These are phyloP conservation scores for Emydocephalus ijimae DNA, from an alignment of 2,113 vertebrate species.

Conservation along the genomic window DNA sequence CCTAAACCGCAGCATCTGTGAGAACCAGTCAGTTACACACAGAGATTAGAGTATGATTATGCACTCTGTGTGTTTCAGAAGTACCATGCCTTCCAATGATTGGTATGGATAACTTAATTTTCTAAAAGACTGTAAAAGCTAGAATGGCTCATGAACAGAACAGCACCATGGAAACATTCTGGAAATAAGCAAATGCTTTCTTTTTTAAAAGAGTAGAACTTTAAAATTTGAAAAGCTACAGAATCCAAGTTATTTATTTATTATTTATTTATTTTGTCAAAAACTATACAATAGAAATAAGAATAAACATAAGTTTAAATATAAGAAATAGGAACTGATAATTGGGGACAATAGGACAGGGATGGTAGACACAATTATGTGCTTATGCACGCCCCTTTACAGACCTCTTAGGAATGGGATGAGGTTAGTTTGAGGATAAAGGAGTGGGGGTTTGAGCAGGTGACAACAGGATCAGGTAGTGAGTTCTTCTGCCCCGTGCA, in stretches of 20 bases:
- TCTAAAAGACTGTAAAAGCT: conserved; percentile 9
- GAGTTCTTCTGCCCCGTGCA: background rate
- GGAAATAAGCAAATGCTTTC: background rate
- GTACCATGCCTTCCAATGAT: conserved; percentile 3
- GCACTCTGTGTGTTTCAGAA: background rate
- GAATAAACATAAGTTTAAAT: no score
- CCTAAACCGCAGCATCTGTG: background rate
- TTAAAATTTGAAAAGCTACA: background rate
- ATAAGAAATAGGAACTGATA: no score
- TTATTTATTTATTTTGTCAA: no score
- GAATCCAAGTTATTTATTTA: no score
- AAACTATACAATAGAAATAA: no score
- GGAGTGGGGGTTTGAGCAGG: no score
- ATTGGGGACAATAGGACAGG: no score
- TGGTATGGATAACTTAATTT: background rate
- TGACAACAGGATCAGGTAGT: no score
- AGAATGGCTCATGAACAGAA: background rate
- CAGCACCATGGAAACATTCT: background rate
- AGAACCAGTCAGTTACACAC: background rate
- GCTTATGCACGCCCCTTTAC: no score
- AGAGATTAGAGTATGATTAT: background rate
- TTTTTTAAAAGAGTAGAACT: background rate
- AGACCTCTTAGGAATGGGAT: no score
- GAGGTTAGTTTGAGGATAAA: no score
- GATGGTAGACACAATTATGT: no score